Conservation (phyloP, 2,113 vertebrate species). For the Desmodus rotundus region DNA sequence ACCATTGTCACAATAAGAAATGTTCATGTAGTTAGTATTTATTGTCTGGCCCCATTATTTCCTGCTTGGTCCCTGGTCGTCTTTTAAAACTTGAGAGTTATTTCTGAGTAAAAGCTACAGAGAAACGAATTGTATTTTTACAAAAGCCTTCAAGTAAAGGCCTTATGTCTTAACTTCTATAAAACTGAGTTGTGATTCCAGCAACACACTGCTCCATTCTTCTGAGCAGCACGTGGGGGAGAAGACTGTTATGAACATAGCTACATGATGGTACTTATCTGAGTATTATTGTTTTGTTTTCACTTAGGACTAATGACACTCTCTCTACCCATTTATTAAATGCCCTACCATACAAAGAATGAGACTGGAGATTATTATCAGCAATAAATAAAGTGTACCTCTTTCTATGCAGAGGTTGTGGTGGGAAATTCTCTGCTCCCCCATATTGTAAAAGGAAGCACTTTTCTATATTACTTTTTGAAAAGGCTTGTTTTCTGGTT, state of each 20-base stretch:
- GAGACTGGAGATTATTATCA: background rate
- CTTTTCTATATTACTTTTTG: background rate
- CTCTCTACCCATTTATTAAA: background rate
- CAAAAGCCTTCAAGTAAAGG: background rate
- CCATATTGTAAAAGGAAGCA: background rate
- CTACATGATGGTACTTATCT: background rate
- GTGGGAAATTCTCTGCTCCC: background rate
- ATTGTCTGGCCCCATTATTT: conserved; percentile 22
- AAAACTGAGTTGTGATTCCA: background rate
- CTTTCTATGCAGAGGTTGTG: background rate
- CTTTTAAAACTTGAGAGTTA: conserved; percentile 27
- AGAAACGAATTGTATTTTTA: background rate
- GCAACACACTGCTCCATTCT: background rate
- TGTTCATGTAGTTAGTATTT: conserved; percentile 11
- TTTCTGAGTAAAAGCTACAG: conserved; percentile 34
- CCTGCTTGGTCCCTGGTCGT: background rate
- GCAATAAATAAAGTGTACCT: background rate
- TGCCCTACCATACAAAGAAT: background rate
- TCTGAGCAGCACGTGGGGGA: background rate
- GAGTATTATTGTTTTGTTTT: background rate
- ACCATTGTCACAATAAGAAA: conserved; percentile 27
- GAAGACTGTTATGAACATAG: background rate
- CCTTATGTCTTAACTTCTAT: background rate
- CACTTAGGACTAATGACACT: background rate
- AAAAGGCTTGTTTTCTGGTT: background rate